These are phyloP conservation scores for Vanessa cardui DNA, from an alignment of 2,888 invertebrate genomes.

Conservation along the genomic window DNA sequence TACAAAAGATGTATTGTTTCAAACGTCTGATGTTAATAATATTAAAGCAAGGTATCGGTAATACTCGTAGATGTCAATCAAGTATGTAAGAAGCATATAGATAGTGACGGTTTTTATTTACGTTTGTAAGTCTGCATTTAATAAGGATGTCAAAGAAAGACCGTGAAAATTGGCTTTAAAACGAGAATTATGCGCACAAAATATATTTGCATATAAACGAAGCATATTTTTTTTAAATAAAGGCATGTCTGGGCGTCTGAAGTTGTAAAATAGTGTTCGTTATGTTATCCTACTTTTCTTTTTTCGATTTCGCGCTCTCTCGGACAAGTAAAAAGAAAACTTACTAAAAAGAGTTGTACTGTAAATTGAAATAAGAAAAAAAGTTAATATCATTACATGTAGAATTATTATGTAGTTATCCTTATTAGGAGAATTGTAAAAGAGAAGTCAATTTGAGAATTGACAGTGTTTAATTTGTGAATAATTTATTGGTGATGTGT, in stretches of 20 bases:
- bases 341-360: slow-evolving; percentile 1
- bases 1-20: no score
- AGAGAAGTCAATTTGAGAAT: no score
- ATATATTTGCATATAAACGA: slow-evolving; percentile 48
- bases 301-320: slow-evolving; percentile 24
- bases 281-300: slow-evolving; percentile 37
- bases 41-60: no score
- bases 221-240: slow-evolving; percentile 38
- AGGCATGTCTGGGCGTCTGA: slow-evolving; percentile 33
- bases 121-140: slow-evolving; percentile 52
- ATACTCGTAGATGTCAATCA: no score
- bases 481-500: no score
- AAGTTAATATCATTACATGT: background rate
- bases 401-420: background rate
- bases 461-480: no score
- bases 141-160: slow-evolving; percentile 53
- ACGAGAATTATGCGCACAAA: slow-evolving; percentile 54
- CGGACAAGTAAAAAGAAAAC: slow-evolving; percentile 16
- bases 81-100: background rate
- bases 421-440: no score
- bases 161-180: slow-evolving; percentile 65
- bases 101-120: slow-evolving; percentile 32
- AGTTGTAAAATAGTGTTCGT: slow-evolving; percentile 26
- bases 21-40: no score
- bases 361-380: background rate